Percentiles rank a stretch among this genome's conserved stretches.
These are phyloP conservation scores for Cataglyphis albicans DNA, from an alignment of 2,888 invertebrate genomes.

Conservation along the genomic window DNA sequence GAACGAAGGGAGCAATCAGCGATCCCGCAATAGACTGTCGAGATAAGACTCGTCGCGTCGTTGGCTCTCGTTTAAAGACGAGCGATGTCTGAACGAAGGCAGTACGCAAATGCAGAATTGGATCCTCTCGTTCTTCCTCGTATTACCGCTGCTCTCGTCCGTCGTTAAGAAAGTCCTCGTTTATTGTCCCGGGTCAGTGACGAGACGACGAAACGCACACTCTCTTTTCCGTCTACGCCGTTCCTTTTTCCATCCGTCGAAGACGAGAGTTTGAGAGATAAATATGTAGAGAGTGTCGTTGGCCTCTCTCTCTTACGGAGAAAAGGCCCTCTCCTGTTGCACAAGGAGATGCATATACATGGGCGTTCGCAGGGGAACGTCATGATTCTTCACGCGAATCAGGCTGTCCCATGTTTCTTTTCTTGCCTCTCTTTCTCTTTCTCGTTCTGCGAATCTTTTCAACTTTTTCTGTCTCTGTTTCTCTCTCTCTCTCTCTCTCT, in stretches of 20 bases:
- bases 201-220: conserved; percentile 45
- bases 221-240: conserved; percentile 44
- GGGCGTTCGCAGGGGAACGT: conserved; percentile 55
- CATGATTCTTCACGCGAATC: conserved; percentile 65
- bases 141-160: conserved; percentile 53
- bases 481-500: conserved; percentile 30
- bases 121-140: conserved; percentile 41
- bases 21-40: conserved; percentile 70
- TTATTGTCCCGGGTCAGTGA: conserved; percentile 73
- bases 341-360: conserved; percentile 72
- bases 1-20: conserved; percentile 77
- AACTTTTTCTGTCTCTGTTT: conserved; percentile 6
- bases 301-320: conserved; percentile 62
- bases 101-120: conserved; percentile 21
- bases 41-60: conserved; percentile 71
- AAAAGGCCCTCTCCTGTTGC: conserved; percentile 68
- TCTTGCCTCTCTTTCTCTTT: conserved; percentile 26
- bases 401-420: conserved; percentile 63
- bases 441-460: neutral
- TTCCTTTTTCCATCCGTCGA: conserved; percentile 36
- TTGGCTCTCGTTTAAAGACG: conserved; percentile 71
- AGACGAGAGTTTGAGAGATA: conserved; percentile 68
- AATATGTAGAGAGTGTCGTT: conserved; percentile 74
- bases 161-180: conserved; percentile 64
- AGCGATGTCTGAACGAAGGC: conserved; percentile 53